phyloP scores from a whole-genome alignment of 2,113 vertebrate species.

The Chascanopsetta lugubris region DNA sequence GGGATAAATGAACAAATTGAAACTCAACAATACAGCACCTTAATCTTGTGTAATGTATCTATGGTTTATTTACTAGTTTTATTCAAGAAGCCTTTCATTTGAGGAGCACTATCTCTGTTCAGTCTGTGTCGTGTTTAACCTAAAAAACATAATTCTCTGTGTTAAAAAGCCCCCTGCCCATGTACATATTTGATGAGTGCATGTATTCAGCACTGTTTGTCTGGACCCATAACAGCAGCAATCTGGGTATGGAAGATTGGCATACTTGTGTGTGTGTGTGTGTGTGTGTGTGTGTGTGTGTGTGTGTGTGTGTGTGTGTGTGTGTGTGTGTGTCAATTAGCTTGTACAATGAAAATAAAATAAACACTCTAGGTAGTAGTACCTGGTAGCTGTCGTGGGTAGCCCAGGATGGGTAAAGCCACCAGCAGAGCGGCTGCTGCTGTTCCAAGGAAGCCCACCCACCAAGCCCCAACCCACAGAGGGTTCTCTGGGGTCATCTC shows the following conservation, averaged over 20 bases:
- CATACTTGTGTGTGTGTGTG: neutral
- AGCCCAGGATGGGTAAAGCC: conserved; percentile 91
- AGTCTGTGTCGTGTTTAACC: too few species aligned
- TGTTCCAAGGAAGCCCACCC: conserved; percentile 91
- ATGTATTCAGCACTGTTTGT: neutral
- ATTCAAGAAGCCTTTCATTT: neutral
- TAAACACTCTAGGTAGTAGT: neutral
- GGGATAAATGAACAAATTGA: neutral
- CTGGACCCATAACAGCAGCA: too few species aligned
- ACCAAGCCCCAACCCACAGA: conserved; percentile 96
- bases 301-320: neutral
- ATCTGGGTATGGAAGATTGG: neutral
- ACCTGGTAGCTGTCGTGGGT: conserved; percentile 93
- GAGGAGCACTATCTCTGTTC: too few species aligned
- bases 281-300: neutral
- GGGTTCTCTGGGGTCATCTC: conserved; percentile 87
- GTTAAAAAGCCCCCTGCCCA: neutral
- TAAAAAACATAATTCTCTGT: too few species aligned
- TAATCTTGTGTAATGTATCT: too few species aligned
- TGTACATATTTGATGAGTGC: neutral
- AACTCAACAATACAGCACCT: neutral
- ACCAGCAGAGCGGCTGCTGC: conserved; percentile 86
- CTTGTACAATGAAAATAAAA: too few species aligned
- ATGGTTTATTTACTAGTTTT: neutral
- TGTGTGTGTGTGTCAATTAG: neutral